Evolutionary conservation across 2,797 vertebrate species (phyloP).

Genomic region (Varecia variegata): DNA sequence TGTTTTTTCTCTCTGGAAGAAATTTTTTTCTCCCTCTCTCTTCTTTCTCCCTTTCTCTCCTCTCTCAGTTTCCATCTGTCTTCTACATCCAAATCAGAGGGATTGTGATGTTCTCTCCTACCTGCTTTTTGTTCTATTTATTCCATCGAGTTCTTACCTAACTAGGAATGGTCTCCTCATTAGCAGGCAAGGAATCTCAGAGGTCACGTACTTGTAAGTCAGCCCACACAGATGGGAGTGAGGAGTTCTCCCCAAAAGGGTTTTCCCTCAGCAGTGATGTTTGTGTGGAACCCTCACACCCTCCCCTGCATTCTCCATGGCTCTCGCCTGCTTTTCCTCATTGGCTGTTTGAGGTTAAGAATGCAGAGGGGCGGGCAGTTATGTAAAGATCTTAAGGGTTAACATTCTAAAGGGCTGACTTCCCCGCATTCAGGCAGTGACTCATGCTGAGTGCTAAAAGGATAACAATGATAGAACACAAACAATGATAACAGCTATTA

Average conservation of each 20-base stretch:
- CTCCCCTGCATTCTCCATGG: not conserved
- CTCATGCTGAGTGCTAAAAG: not conserved
- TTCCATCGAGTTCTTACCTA: not conserved
- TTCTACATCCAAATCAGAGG: not conserved
- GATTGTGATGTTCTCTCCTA: not conserved
- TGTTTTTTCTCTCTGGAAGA: not conserved
- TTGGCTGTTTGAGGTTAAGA: not conserved
- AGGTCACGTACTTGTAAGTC: fast-evolving
- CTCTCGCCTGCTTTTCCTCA: not conserved
- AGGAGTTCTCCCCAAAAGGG: not conserved
- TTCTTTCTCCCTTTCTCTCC: not conserved
- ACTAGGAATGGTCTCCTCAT: not conserved
- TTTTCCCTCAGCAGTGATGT: not conserved
- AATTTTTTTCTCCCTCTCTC: not conserved
- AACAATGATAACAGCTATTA: not conserved
- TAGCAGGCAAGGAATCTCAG: not conserved
- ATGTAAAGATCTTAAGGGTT: not conserved
- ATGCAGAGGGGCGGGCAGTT: not conserved
- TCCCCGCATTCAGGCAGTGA: not conserved
- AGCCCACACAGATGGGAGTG: not conserved
- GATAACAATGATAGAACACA: not conserved
- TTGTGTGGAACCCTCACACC: no score
- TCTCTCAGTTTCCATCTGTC: not conserved
- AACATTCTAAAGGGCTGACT: not conserved
- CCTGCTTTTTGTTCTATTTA: not conserved